Evolutionary conservation across 1,140 invertebrate species (phyloP).

Genomic region (Pogonomyrmex californicus): DNA sequence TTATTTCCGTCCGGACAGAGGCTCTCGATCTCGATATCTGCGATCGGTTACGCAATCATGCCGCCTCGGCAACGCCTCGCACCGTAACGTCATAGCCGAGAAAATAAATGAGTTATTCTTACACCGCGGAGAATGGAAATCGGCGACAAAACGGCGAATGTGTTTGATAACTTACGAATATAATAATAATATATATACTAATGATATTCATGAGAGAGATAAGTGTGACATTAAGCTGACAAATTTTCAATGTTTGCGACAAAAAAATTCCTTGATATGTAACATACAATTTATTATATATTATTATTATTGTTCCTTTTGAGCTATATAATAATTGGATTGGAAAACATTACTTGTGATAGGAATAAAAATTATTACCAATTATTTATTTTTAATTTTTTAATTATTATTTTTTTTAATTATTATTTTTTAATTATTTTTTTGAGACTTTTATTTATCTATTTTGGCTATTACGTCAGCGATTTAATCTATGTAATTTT

Average conservation of each 20-base stretch:
- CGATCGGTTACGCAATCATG: conserved; percentile 16
- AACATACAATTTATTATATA: not conserved
- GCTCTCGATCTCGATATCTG: conserved; percentile 18
- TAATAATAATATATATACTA: conserved; percentile 2
- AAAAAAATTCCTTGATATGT: not conserved
- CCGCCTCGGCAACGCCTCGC: conserved; percentile 29
- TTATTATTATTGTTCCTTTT: not conserved
- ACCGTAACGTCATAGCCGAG: not conserved
- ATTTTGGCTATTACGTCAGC: not conserved
- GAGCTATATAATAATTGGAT: not conserved
- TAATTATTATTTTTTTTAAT: no score
- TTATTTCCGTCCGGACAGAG: conserved; percentile 29
- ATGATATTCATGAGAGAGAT: not conserved
- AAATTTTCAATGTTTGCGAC: not conserved
- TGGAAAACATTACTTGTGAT: not conserved
- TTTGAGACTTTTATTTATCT: not conserved
- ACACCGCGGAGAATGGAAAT: not conserved
- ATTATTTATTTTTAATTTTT: not conserved
- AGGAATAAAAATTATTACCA: not conserved
- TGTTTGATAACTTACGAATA: not conserved
- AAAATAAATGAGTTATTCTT: conserved; percentile 25
- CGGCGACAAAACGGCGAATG: not conserved
- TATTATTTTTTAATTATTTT: not conserved
- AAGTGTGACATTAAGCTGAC: not conserved
- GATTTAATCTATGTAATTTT: not conserved